Conservation (phyloP, 2,797 vertebrate genomes). For the Basileuterus tristriatus region DNA sequence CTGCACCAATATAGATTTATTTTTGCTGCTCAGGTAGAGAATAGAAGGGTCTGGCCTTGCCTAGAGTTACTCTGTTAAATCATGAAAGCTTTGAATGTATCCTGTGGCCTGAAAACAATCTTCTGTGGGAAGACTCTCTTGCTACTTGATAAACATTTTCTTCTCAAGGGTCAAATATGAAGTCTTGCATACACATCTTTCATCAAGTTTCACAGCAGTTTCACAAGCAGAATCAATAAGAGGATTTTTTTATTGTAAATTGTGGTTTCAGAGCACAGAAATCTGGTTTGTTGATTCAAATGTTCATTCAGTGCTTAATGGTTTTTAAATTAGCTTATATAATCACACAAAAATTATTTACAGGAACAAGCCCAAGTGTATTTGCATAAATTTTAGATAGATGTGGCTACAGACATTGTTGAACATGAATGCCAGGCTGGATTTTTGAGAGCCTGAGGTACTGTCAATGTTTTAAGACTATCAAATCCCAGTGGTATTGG, state of each 20-base stretch:
- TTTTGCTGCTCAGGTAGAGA: neutral
- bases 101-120: neutral
- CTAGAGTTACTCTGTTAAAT: neutral
- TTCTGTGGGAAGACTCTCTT: neutral
- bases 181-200: neutral
- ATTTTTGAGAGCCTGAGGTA: neutral
- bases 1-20: neutral
- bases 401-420: neutral
- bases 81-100: neutral
- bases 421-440: neutral
- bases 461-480: neutral
- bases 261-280: constrained; percentile 7
- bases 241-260: neutral
- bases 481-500: neutral
- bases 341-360: constrained; percentile 12
- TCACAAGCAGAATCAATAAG: constrained; percentile 10
- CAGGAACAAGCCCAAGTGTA: neutral
- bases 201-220: neutral
- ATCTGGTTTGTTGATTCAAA: neutral
- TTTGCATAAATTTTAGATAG: neutral
- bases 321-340: constrained; percentile 16
- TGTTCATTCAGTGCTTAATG: neutral
- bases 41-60: neutral
- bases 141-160: neutral
- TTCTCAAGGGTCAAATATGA: neutral